phyloP scores from a whole-genome alignment of 2,888 invertebrate genomes.

The Ennomos erosarius region DNA sequence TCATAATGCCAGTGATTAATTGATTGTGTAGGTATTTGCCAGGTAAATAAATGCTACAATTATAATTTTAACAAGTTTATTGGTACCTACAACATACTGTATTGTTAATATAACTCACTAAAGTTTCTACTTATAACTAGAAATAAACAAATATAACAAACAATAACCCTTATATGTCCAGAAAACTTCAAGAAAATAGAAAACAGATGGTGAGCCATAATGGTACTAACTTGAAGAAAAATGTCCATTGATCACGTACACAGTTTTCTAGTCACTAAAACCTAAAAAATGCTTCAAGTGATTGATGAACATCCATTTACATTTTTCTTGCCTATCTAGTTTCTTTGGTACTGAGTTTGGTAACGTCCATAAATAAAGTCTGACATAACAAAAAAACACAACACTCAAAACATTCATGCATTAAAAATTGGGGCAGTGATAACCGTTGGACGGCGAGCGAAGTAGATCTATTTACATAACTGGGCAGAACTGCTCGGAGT shows the following conservation, averaged over 20 bases:
- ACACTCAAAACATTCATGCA: background rate
- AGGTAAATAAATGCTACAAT: background rate
- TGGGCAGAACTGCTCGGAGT: constrained; percentile 11
- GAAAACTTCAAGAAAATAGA: background rate
- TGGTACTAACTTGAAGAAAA: no score
- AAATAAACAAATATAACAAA: background rate
- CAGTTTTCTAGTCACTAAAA: no score
- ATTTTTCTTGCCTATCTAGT: constrained; percentile 4
- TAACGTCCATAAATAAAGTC: constrained; percentile 5
- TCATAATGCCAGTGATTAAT: no score
- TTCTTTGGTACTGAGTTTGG: constrained; percentile 24
- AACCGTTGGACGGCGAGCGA: constrained; percentile 5
- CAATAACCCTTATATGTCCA: background rate
- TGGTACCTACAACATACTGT: constrained; percentile 13
- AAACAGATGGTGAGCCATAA: background rate
- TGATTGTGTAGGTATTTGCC: no score
- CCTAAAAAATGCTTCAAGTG: no score
- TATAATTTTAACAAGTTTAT: constrained; percentile 11
- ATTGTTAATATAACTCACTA: constrained; percentile 22
- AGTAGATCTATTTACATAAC: constrained; percentile 31
- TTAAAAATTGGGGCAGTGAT: constrained; percentile 2
- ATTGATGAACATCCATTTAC: background rate
- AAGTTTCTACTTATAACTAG: constrained; percentile 1
- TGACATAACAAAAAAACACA: background rate
- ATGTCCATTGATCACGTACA: no score